Base-by-base conservation (phyloP, 2,797 vertebrate species). In the Gambusia yucatana region DNA sequence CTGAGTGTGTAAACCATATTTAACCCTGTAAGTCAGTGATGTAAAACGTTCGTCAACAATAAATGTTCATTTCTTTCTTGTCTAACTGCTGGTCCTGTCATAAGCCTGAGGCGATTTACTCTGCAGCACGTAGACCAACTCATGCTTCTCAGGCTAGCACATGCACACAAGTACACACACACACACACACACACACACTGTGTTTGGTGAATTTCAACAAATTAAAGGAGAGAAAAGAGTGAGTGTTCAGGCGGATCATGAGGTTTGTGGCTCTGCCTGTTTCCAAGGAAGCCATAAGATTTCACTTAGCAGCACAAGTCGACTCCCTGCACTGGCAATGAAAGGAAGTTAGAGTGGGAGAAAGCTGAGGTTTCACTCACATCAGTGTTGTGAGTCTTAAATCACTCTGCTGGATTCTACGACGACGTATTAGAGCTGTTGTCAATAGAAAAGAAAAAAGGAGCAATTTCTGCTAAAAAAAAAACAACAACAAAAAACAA, bases 201-300 rank as follows among this genome's bases (percentile, higher is more conserved):
- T 14, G n/a, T 73, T 52, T 76, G 65, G 44, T 55, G 36, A 73
- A 61, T 75, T 46, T 77, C 47, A 78, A 63, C 50, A 22, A 57
- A 72, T 61, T 46, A 43, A 22, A 76, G 63, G 28, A 74, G 46
- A 30, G 28, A 2, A 74, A 55, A 55, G 57, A 55, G 6, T 33
- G 61, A 55, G 84, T 79, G 72, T 80, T 77, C 9, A 81, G 84
- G 72, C 48, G 2, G 87, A 86, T 95, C 95, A 95, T 93, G 93
- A 78, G 90, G 80, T 93, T 76, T 55, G 50, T 78, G 75, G 77
- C 73, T 83, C 63, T 74, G 78, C 81, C 75, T 28, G 79, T 77
- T 76, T 79, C 84, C 79, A 84, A 85, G 61, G 33, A 92, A 91
- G 93, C 86, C 95, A 95, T 93, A 92, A 94, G 95, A 91, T 92